Base-by-base conservation (phyloP, 2,888 invertebrate species). In the Andrena camellia region DNA sequence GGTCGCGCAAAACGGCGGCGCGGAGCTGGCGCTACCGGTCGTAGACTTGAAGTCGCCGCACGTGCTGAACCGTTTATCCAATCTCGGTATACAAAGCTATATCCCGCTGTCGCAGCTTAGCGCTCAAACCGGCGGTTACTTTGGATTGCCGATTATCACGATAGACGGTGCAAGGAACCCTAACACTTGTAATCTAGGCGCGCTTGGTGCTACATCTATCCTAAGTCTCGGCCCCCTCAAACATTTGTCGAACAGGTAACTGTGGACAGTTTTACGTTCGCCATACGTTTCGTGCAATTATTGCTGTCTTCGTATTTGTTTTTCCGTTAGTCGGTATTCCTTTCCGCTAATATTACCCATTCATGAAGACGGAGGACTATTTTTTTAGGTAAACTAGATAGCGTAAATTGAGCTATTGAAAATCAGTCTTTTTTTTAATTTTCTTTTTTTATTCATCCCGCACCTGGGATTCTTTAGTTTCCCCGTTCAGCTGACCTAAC, bases 171-270 rank as follows among this genome's bases (percentile, higher is more conserved):
- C 96, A 78, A 95, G 96, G 81, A 96, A 96, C 90, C 95, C 96
- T 0, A 94, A 94, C 74, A 93, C 95, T 64, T 95, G 95, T 63
- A 95, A 95, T 91, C 94, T 97, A 86, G 95, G 95, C 69, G 96
- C 96, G 7, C 94, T 97, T 8, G 97, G 97, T 73, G 96, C 97
- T 3, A 96, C 96, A 50, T 96, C 96, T 10, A 95, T 97, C 77
- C 93, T 97, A 72, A 96, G 96, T 89, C 94, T 97, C 90, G 97
- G 97, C 0, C 97, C 97, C 4, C 94, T 97, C 1, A 96, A 96
- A 92, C 95, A 94, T 86, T 88, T 93, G 70, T 91, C 93, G 63
- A 93, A 92, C 86, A 93, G 93, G 91, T 93, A 93, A 93, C 93
- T 92, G 88, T 90, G 87, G 81, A 86, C 72, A 70, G 79, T 78